Base-by-base conservation (phyloP, 2,113 vertebrate species). In the Rhizomys pruinosus region DNA sequence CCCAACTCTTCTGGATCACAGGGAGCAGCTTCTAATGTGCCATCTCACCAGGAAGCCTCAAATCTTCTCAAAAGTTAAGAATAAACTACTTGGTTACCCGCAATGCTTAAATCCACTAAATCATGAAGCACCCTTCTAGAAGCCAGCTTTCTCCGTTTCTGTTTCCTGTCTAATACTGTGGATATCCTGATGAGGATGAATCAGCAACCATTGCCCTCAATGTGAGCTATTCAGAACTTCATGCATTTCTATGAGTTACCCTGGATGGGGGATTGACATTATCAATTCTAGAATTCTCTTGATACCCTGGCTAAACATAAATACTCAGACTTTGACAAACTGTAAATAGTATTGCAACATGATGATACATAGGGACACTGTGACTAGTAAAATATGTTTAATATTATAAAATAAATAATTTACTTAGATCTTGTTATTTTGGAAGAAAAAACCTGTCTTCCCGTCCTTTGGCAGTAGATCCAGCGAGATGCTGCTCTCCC, bases 341-440 rank as follows among this genome's bases (percentile, higher is more conserved):
- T 64, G 91, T n/a, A 91, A 82, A 91, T 68, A 52, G 68, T 81
- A 92, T 94, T 78, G 88, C 94, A 93, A 52, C 52, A 69, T 73
- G 37, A 63, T 63, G 86, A 78, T 37, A 55, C 52, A 34, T 34
- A 32, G 23, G 32, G 34, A n/a, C 59, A 90, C 74, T 82, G 64
- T 71, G 73, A 78, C 76, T 85, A 73, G 42, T 89, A 37, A 92
- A 88, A 82, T 89, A 52, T 64, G 47, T 71, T 81, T 42, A 79
- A 72, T 80, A 59, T 84, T 79, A 3, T 66, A 68, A 57, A 69
- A 69, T 94, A 86, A 69, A 55, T 72, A 55, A 55, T 19, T 47
- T 57, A 69, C 19, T 73, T 63, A 74, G 77, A 84, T 78, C 22
- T 92, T 81, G 22, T 80, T 69, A 47, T 69, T 78, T 73, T 66